Evolutionary conservation across 2,113 vertebrate species (phyloP).

Genomic region (Natator depressus): DNA sequence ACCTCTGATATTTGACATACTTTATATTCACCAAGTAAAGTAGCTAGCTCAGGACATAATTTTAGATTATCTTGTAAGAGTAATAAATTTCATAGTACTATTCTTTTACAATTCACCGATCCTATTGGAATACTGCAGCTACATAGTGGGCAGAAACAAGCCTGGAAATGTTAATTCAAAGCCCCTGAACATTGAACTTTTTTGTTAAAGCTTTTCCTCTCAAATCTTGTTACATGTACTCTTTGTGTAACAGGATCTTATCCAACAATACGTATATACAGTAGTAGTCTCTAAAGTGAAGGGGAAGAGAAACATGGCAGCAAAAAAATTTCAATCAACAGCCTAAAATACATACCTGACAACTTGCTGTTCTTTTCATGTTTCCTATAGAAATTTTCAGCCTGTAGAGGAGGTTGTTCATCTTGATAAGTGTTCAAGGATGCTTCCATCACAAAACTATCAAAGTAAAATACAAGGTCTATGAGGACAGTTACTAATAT

Average conservation of each 20-base stretch:
- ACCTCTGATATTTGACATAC: too few species aligned
- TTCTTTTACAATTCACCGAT: not conserved
- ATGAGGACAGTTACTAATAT: not conserved
- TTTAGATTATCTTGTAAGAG: not conserved
- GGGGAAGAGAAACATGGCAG: not conserved
- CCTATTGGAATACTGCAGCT: not conserved
- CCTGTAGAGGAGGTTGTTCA: constrained; percentile 71
- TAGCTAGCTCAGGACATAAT: not conserved
- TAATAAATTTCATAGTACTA: not conserved
- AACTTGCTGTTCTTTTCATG: constrained; percentile 69
- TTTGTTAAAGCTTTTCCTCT: not conserved
- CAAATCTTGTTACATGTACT: not conserved
- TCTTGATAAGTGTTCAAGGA: constrained; percentile 46
- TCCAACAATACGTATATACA: not conserved
- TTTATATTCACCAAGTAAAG: not conserved
- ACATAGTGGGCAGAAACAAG: not conserved
- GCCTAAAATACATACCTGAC: constrained; percentile 67
- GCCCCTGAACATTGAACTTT: not conserved
- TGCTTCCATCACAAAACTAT: constrained; percentile 64
- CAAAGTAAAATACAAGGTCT: not conserved
- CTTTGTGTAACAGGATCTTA: not conserved
- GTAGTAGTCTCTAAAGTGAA: not conserved
- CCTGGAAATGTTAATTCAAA: not conserved
- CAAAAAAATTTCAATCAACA: not conserved
- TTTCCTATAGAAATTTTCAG: constrained; percentile 56